Conservation (phyloP, 2,888 invertebrate species). For the Tetragonula carbonaria region DNA sequence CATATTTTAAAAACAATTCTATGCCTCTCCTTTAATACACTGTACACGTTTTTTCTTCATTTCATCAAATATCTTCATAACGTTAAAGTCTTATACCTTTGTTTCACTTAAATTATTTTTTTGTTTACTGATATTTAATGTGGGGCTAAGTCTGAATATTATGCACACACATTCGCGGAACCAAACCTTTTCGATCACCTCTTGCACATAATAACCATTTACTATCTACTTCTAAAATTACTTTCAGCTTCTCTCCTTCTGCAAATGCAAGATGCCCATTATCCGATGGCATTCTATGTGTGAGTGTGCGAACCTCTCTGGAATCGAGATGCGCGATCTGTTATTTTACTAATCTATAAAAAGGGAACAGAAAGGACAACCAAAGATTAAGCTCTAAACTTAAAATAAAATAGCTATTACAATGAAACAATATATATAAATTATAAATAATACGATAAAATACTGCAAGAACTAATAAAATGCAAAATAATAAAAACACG, state of each 20-base stretch:
- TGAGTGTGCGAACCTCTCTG: conserved; percentile 90
- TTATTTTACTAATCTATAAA: conserved; percentile 68
- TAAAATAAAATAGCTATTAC: conserved; percentile 27
- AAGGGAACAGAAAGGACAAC: conserved; percentile 57
- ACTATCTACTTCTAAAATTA: conserved; percentile 91
- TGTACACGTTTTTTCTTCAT: conserved; percentile 75
- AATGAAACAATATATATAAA: background rate
- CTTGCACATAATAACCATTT: conserved; percentile 91
- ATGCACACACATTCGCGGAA: conserved; percentile 89
- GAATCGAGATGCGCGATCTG: conserved; percentile 69
- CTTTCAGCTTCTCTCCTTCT: conserved; percentile 90
- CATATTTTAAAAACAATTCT: conserved; percentile 64
- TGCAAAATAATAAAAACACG: background rate
- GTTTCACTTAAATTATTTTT: conserved; percentile 34
- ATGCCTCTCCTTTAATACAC: conserved; percentile 77
- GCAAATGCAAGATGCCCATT: conserved; percentile 91
- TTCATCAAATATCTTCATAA: conserved; percentile 52
- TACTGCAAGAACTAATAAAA: background rate
- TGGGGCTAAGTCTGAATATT: conserved; percentile 80
- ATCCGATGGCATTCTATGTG: conserved; percentile 91
- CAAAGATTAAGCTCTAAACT: conserved; percentile 57
- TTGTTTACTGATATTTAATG: conserved; percentile 29
- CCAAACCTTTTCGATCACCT: conserved; percentile 91
- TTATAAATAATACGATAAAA: conserved; percentile 5
- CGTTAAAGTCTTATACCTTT: conserved; percentile 47